Evolutionary conservation across 2,113 vertebrate genomes (phyloP), one percentile per base, ranked within the genome.

Genomic region (Illadopsis cleaveri): DNA sequence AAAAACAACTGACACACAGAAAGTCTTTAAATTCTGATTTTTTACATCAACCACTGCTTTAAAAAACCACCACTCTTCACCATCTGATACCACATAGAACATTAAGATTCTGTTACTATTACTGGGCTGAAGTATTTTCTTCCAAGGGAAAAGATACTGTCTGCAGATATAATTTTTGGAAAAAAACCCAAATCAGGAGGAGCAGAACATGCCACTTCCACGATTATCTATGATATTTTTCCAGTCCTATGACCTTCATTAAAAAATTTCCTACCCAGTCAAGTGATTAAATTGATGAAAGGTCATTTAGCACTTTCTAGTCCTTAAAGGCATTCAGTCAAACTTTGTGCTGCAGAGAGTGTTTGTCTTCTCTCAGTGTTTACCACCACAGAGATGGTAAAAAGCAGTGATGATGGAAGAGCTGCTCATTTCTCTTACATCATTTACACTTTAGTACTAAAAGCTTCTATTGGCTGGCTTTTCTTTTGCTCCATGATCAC

Each of bases 261-360:
- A 96, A 90, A 94, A 85, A 47, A n/a, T 31, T 92, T 89, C 77
- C 93, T 48, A 64, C 30, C 51, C 73, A 88, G 84, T 40, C 75
- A 94, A 97, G 72, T 91, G 83, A 96, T 95, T 93, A 64, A 94
- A 95, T 79, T 61, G 87, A 92, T 91, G 77, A 96, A 94, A 97
- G 83, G 85, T 91, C 93, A 95, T 70, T 95, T 93, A 94, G 83
- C 89, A 85, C 94, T 89, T 73, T 56, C 30, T 51, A 8, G 66
- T 65, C 89, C 93, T 96, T 72, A 51, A 93, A 95, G 85, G 82
- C 85, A 85, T 61, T 92, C 56, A 70, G 73, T 81, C 84, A 84
- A 86, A 90, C 86, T 91, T 73, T 6, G 47, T 71, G 57, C 79
- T 72, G 62, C 85, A 85, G 42, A 86, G 48, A 64, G 56, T 22